Evolutionary conservation across 2,888 invertebrate genomes (phyloP), one percentile per base, ranked within the genome.

Genomic region (Drosophila fungiperda): DNA sequence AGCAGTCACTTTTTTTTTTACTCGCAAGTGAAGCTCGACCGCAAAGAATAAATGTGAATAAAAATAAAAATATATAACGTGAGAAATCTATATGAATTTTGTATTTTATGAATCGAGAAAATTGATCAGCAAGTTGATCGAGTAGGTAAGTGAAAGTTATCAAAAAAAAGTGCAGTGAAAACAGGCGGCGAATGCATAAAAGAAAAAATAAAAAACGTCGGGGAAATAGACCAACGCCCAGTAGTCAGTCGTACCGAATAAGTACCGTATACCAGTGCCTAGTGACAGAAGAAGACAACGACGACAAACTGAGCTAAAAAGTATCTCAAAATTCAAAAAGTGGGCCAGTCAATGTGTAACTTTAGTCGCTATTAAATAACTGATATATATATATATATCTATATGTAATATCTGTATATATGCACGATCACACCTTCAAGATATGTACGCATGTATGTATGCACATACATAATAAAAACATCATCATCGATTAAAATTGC

Each of bases 401-500:
- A 59, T 69, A 64, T 45, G 8, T 45, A 48, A 67, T 69, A 38
- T 49, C 50, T 64, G 42, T 23, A 52, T 66, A 58, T 66, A 79
- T 72, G 55, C 33, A 57, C 42, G 66, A 55, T 68, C 67, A 49
- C 55, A 55, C 35, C 53, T 40, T 55, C 50, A 50, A 59, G 12
- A 23, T 36, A 59, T 42, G 57, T 64, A 65, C 38, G 36, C 60
- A 52, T 45, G 42, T 50, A 53, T 53, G 48, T 60, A 55, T 29
- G 35, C 48, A 45, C 36, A 57, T 57, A 66, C 73, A 68, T 83
- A 79, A 83, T 78, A 82, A 84, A 83, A 87, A 87, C 87, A 85
- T 85, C 87, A 85, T 87, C 87, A 85, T 87, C 87, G 85, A 87
- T 85, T 85, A 82, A 86, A 86, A 85, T 87, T 85, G 86, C 71